Evolutionary conservation across 2,797 vertebrate genomes (phyloP), one percentile per base, ranked within the genome.

Genomic region (Chromis chromis): DNA sequence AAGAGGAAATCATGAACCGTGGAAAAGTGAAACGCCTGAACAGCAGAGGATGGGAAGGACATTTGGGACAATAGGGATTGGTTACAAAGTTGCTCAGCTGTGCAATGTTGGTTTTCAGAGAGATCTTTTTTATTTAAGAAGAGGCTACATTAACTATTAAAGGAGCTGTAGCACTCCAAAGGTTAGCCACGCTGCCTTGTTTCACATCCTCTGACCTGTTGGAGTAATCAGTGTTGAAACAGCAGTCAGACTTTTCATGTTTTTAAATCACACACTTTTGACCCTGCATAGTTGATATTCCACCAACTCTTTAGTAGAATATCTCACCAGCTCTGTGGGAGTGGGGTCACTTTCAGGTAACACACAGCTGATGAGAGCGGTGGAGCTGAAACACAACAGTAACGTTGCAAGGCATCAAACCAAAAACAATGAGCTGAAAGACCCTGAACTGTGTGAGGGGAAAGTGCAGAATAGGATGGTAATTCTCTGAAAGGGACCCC

Each of bases 21-120:
- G 72, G 62, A 72, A 77, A 83, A 81, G 70, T 67, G 53, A 75
- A 81, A 82, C 39, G 67, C 73, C 70, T 74, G 65, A 78, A 27
- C 46, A 59, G 16, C 73, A 67, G 70, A 77, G 66, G 39, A 44
- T 59, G 65, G 53, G 33, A 70, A 76, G 72, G 52, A 63, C 65
- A 52, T 49, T 25, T 16, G 42, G 57, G 57, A 66, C 67, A 46
- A 40, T 10, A n/a, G 49, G 69, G 70, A 61, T 39, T 31, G 13
- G 46, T 50, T 74, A 63, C 40, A 70, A 48, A 63, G 55, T 39
- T 40, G n/a, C 24, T 70, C 56, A 74, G 24, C 62, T 25, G 24
- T 67, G 60, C 48, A 54, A 2, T 6, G 27, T 16, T 54, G 19
- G 11, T 61, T 78, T 83, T 52, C 56, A 68, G 31, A 75, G 21